Evolutionary conservation across 2,888 invertebrate species (phyloP).

Genomic region (Dolomedes plantarius): DNA sequence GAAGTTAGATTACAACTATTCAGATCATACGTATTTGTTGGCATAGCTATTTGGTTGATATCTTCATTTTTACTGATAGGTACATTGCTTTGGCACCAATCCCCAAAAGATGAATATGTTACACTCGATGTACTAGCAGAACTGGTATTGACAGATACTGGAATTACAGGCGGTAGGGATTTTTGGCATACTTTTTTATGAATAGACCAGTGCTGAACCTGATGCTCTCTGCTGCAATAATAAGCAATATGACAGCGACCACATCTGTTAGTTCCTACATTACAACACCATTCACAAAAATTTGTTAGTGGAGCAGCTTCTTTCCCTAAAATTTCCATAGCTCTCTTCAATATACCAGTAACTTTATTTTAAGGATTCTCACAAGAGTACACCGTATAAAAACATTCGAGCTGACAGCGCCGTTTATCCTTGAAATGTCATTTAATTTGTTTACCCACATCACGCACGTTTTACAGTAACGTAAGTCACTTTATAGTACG

Average conservation of each 20-base stretch:
- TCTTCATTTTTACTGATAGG: neutral
- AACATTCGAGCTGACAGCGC: no score
- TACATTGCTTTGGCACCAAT: constrained; percentile 45
- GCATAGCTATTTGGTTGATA: neutral
- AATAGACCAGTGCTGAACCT: constrained; percentile 63
- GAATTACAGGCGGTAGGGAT: neutral
- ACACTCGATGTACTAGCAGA: neutral
- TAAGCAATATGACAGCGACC: constrained; percentile 62
- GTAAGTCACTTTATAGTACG: no score
- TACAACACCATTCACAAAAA: constrained; percentile 53
- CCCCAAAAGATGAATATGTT: neutral
- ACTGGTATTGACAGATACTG: neutral
- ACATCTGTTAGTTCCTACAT: constrained; percentile 56
- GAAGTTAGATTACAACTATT: neutral
- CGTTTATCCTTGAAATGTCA: no score
- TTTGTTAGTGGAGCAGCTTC: neutral
- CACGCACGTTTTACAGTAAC: no score
- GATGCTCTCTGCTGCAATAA: constrained; percentile 72
- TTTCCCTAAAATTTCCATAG: no score
- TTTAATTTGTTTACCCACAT: neutral
- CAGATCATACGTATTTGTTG: neutral
- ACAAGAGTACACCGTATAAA: no score
- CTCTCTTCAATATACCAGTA: no score
- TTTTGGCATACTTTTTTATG: constrained; percentile 58
- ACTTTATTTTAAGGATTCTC: no score